Conservation (phyloP, 2,113 vertebrate genomes). For the Chaenocephalus aceratus region DNA sequence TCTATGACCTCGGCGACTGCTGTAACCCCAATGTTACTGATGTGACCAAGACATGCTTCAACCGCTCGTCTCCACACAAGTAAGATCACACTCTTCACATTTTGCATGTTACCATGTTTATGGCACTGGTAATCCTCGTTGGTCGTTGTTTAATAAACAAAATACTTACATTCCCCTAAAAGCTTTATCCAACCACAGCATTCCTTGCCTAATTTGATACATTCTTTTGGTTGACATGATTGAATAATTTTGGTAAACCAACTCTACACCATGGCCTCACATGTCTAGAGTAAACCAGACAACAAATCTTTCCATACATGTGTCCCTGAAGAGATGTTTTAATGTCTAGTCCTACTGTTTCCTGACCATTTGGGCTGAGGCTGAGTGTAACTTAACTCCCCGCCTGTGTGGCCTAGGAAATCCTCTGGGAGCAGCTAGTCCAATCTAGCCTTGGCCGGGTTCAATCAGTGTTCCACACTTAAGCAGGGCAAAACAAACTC, state of each 20-base stretch:
- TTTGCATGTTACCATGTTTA: constrained; percentile 21
- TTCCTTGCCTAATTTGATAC: constrained; percentile 40
- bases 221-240: constrained; percentile 41
- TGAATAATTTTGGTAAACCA: constrained; percentile 47
- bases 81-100: constrained; percentile 76
- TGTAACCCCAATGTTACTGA: constrained; percentile 96
- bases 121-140: constrained; percentile 18
- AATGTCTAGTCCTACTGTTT: constrained; percentile 70
- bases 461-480: constrained; percentile 75
- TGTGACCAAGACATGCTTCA: constrained; percentile 98
- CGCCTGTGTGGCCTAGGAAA: constrained; percentile 74
- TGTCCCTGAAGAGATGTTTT: constrained; percentile 47
- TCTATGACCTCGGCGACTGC: constrained; percentile 94
- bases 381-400: constrained; percentile 74
- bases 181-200: constrained; percentile 25
- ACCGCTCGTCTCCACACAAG: constrained; percentile 95
- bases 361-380: constrained; percentile 66
- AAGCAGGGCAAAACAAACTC: constrained; percentile 68
- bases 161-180: constrained; percentile 25
- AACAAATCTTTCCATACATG: constrained; percentile 62
- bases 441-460: constrained; percentile 73
- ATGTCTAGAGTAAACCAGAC: constrained; percentile 61
- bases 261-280: constrained; percentile 42
- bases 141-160: constrained; percentile 21
- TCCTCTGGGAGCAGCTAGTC: constrained; percentile 73